Conservation (phyloP, 2,797 vertebrate species). For the Tragelaphus oryx region DNA sequence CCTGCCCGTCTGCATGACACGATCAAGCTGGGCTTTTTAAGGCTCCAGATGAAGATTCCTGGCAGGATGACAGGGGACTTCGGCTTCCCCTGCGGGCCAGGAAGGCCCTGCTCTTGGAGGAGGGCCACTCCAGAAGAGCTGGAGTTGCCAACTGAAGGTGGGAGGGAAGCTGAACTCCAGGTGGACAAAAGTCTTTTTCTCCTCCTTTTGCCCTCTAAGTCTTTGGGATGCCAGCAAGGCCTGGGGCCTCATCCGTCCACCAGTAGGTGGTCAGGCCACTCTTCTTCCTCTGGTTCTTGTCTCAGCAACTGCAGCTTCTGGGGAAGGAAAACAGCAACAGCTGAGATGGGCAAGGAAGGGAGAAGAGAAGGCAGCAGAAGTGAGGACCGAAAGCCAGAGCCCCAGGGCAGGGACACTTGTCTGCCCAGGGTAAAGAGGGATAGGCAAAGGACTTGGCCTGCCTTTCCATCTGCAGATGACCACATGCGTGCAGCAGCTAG, state of each 20-base stretch:
- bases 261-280: background rate
- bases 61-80: background rate
- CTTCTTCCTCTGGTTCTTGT: background rate
- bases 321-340: background rate
- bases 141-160: background rate
- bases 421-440: background rate
- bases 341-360: too few species aligned
- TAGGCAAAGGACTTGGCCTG: background rate
- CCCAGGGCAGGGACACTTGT: too few species aligned
- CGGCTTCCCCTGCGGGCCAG: background rate
- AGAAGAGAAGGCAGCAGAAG: background rate
- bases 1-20: rapidly evolving
- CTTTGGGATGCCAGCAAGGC: background rate
- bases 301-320: background rate
- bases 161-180: background rate
- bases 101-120: background rate
- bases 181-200: background rate
- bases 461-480: background rate
- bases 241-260: background rate
- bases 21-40: background rate
- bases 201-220: background rate
- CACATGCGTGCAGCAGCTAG: background rate
- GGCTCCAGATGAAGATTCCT: background rate
- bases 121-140: background rate
- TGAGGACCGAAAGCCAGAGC: background rate